Conservation (phyloP, 2,797 vertebrate genomes). For the Tangara arthus region DNA sequence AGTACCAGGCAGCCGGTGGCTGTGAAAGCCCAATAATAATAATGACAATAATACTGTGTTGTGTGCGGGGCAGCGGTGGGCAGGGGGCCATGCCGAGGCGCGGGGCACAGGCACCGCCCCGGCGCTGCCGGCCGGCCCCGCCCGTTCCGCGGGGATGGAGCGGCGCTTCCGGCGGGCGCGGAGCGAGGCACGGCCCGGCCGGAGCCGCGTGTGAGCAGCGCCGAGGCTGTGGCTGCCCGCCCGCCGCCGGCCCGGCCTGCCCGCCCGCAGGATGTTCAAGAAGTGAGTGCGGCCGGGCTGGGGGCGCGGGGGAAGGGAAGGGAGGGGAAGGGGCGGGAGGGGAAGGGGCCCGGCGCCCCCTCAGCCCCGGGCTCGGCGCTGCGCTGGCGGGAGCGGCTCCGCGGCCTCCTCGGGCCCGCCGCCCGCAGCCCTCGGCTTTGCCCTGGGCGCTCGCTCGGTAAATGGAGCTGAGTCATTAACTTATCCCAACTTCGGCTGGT, state of each 20-base stretch:
- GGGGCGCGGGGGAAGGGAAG: neutral
- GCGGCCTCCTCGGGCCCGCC: neutral
- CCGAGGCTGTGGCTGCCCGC: constrained; percentile 8
- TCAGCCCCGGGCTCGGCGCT: neutral
- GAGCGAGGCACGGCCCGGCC: neutral
- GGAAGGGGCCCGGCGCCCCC: neutral
- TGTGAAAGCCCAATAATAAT: rapidly evolving
- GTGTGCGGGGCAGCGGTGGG: rapidly evolving
- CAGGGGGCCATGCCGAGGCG: neutral
- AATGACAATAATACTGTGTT: rapidly evolving
- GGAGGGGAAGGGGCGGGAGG: neutral
- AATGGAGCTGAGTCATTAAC: neutral
- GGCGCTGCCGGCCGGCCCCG: neutral
- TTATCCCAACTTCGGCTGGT: neutral
- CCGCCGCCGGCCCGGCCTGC: neutral
- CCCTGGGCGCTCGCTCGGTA: neutral
- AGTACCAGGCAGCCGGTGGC: rapidly evolving
- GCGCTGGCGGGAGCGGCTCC: neutral
- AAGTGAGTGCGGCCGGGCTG: constrained; percentile 41
- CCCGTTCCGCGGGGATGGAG: neutral
- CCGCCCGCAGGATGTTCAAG: constrained; percentile 69
- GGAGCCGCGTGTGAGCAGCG: constrained; percentile 37
- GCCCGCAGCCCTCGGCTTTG: neutral
- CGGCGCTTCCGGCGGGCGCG: constrained; percentile 2
- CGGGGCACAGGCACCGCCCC: neutral